These are phyloP conservation scores for Oligia strigilis DNA, from an alignment of 2,888 invertebrate genomes.

Conservation along the genomic window DNA sequence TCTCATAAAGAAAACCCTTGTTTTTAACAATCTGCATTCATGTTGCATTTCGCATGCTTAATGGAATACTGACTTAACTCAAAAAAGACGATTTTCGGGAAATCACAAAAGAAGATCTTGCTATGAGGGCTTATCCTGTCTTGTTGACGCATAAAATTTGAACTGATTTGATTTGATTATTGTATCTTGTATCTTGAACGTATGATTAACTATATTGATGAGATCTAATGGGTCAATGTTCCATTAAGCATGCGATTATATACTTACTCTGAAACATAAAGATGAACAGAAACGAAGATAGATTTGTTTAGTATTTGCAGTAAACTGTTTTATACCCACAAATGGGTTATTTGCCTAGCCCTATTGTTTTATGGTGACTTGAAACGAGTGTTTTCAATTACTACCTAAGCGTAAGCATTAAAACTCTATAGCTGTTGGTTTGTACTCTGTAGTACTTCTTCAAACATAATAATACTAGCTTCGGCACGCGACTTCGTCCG, in stretches of 20 bases:
- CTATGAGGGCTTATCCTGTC: no score
- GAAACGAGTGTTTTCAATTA: constrained; percentile 21
- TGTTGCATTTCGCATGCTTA: constrained; percentile 23
- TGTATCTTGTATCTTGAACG: no score
- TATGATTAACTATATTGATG: no score
- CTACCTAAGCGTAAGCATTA: constrained; percentile 12
- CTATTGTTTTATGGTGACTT: constrained; percentile 7
- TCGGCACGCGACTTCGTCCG: no score
- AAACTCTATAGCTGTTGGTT: constrained; percentile 13
- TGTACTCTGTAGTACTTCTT: constrained; percentile 12
- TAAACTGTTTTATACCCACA: constrained; percentile 31
- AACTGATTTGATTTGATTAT: no score
- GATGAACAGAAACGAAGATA: constrained; percentile 22
- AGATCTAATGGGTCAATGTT: no score
- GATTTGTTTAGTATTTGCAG: neutral
- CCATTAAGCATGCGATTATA: neutral
- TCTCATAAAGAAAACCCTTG: constrained; percentile 54
- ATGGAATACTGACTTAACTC: no score
- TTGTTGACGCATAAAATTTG: no score
- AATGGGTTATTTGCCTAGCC: constrained; percentile 26
- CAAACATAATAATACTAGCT: constrained; percentile 3
- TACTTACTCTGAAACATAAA: constrained; percentile 15
- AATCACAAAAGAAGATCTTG: no score
- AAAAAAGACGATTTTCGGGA: no score
- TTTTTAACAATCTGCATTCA: constrained; percentile 42